Conservation (phyloP, 2,888 invertebrate genomes). For the Dasypogon diadema region DNA sequence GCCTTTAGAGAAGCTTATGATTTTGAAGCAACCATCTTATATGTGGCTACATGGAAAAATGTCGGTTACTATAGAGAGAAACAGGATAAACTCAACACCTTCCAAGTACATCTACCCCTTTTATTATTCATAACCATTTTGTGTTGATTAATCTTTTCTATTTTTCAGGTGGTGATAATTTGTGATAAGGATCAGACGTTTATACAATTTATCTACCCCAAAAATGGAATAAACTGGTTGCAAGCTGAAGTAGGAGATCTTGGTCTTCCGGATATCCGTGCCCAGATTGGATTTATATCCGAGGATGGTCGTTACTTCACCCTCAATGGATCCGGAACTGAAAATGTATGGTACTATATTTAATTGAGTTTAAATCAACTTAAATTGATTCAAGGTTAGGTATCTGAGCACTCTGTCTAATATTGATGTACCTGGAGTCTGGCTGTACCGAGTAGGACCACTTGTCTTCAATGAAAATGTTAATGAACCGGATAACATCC, state of each 20-base stretch:
- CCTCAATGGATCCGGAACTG: constrained; percentile 91
- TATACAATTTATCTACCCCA: constrained; percentile 88
- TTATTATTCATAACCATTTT: background rate
- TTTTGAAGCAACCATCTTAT: constrained; percentile 82
- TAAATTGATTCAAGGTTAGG: constrained; percentile 61
- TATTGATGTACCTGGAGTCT: constrained; percentile 85
- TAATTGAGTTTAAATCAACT: background rate
- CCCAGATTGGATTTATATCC: constrained; percentile 92
- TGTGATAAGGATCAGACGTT: constrained; percentile 75
- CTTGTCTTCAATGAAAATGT: constrained; percentile 74
- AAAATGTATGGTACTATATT: constrained; percentile 73
- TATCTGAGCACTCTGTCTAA: constrained; percentile 83
- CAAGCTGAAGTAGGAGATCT: constrained; percentile 82
- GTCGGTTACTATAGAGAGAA: constrained; percentile 79
- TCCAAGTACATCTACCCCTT: constrained; percentile 74
- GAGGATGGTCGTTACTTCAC: constrained; percentile 82
- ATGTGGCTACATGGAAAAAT: constrained; percentile 91
- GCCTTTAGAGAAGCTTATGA: constrained; percentile 79
- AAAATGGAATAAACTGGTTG: constrained; percentile 92
- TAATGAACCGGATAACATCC: constrained; percentile 75
- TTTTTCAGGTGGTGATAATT: constrained; percentile 62
- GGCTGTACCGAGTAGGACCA: constrained; percentile 87
- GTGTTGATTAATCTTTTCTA: background rate
- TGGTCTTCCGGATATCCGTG: constrained; percentile 88
- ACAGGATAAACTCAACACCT: constrained; percentile 84